Base-by-base conservation (phyloP, 1,140 invertebrate genomes). In the Sminthurides bifidus region DNA sequence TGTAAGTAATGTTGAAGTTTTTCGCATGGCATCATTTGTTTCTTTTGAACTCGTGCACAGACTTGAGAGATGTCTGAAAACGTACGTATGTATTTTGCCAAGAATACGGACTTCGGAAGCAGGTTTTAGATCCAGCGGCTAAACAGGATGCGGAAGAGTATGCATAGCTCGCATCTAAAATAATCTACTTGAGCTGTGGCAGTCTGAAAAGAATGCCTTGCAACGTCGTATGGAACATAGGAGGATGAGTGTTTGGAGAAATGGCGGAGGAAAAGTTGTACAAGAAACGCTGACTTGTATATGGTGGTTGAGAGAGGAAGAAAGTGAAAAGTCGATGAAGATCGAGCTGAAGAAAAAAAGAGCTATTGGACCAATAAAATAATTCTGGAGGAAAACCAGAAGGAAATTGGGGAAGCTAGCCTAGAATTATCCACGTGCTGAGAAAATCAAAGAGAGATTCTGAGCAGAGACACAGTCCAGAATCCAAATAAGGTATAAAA, bases 391-490 rank as follows among this genome's bases (percentile, higher is more conserved):
- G 46, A 49, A 49, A 49, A 49, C 46, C 46, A 49, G 35, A 10
- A 10, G 29, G 35, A 49, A 49, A 27, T 48, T 23, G 44, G 44
- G 30, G 30, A 48, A 23, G 44, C 44, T 27, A 49, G 12, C 29
- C 46, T 49, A 33, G 29, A 49, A 49, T 49, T 49, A 49, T 48
- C 46, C 46, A 49, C 46, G 46, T 49, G 46, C 46, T 31, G 46
- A 49, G 46, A 49, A 49, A 49, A 31, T 49, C 27, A 49, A 49
- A 49, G 29, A 49, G 46, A 49, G 46, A 49, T 49, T 49, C 29
- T 30, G 29, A 49, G 26, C 8, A 17, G 46, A 33, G 44, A 48
- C 19, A 27, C 10, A 5, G 46, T 17, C 31, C 30, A 35, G 46
- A 49, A 49, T 49, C 29, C 27, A 49, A 49, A 49, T 49, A 49